These are phyloP conservation scores for Gorsachius goisagi DNA, from an alignment of 2,113 vertebrate species.

Conservation along the genomic window DNA sequence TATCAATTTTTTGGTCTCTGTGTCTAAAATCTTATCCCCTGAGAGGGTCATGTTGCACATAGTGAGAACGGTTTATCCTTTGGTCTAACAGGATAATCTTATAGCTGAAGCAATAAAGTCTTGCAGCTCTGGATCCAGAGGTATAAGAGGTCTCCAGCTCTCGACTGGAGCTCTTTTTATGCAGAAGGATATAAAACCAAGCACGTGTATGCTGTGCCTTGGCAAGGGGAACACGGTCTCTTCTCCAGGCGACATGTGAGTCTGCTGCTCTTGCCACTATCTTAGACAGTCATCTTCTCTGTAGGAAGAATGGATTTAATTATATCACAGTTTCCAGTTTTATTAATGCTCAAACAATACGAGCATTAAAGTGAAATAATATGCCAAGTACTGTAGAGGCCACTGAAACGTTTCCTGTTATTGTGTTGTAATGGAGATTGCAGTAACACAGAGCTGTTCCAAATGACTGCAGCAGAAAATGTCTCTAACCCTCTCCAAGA, in stretches of 20 bases:
- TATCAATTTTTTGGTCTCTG: not conserved
- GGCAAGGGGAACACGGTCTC: not conserved
- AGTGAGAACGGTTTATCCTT: constrained; percentile 7
- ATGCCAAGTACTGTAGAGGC: constrained; percentile 53
- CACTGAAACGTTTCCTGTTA: constrained; percentile 73
- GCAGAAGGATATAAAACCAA: constrained; percentile 20
- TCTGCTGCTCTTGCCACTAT: constrained; percentile 57
- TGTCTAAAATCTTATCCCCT: not conserved
- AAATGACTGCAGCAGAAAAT: constrained; percentile 46
- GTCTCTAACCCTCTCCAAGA: not conserved
- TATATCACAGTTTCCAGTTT: constrained; percentile 64
- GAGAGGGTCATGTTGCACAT: not conserved
- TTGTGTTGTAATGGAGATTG: constrained; percentile 50
- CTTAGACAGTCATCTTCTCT: constrained; percentile 55
- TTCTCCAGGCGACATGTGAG: constrained; percentile 46
- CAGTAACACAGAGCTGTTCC: constrained; percentile 13
- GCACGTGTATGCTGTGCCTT: constrained; percentile 58
- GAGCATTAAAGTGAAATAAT: constrained; percentile 58
- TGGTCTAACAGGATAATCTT: not conserved
- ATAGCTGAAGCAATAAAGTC: constrained; percentile 20
- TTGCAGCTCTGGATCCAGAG: constrained; percentile 20
- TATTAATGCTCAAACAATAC: constrained; percentile 57
- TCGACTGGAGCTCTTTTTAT: constrained; percentile 24
- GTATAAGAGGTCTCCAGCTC: constrained; percentile 47
- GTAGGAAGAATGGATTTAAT: constrained; percentile 72